These are phyloP conservation scores for Beroe ovata DNA, from an alignment of 37 sponge, comb jelly and placozoan species.

Conservation along the genomic window DNA sequence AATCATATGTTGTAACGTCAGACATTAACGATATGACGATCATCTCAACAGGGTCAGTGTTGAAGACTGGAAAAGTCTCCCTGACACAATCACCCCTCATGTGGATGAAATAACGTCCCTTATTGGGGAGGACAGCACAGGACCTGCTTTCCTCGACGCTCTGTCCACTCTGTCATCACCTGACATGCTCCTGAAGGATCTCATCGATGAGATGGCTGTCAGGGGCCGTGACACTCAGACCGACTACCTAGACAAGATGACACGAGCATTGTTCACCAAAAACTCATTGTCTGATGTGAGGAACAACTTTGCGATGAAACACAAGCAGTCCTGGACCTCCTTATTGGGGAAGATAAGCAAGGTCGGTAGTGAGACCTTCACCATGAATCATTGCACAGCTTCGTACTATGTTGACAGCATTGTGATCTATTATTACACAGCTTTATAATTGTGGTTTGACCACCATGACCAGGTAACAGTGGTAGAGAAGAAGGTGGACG, in stretches of 20 bases:
- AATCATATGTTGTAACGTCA: no score
- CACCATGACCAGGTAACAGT: no score
- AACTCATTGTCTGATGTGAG: constrained; percentile 38
- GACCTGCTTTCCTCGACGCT: constrained; percentile 38
- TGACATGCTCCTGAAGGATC: constrained; percentile 44
- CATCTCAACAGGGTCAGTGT: constrained; percentile 30
- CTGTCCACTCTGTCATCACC: constrained; percentile 47
- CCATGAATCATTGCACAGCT: not conserved
- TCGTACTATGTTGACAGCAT: not conserved
- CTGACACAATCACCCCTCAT: not conserved
- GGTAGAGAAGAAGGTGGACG: constrained; percentile 36
- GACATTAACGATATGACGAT: no score
- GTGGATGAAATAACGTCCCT: not conserved
- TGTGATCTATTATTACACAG: not conserved
- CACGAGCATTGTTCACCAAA: not conserved
- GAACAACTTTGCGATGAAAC: not conserved
- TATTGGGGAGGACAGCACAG: not conserved
- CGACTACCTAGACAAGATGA: constrained; percentile 12
- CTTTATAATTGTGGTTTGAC: no score
- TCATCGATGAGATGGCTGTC: constrained; percentile 46
- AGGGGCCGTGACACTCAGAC: constrained; percentile 1
- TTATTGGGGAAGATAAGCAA: not conserved
- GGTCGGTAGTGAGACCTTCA: no score
- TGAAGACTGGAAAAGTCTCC: constrained; percentile 9
- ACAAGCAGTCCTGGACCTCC: constrained; percentile 24